Conservation (phyloP, 2,888 invertebrate genomes). For the Rugalucina vietnamica region DNA sequence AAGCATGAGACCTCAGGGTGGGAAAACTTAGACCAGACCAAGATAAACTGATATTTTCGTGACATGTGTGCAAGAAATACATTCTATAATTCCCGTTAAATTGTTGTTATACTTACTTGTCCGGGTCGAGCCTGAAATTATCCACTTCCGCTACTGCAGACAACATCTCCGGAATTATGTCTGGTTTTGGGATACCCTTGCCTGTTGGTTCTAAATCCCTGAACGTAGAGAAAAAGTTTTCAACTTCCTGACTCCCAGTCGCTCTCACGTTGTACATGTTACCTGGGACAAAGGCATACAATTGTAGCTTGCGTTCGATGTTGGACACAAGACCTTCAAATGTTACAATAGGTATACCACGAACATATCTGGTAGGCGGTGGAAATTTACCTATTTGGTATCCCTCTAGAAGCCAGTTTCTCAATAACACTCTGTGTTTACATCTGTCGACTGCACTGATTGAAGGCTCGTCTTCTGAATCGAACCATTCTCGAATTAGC, state of each 20-base stretch:
- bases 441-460: slow-evolving; percentile 15
- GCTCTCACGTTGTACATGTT: slow-evolving; percentile 23
- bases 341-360: slow-evolving; percentile 17
- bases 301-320: slow-evolving; percentile 19
- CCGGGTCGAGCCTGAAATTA: slow-evolving; percentile 29
- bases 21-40: no score
- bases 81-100: no score
- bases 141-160: slow-evolving; percentile 24
- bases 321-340: slow-evolving; percentile 24
- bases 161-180: slow-evolving; percentile 40
- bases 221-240: slow-evolving; percentile 29
- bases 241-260: slow-evolving; percentile 18
- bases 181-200: slow-evolving; percentile 35
- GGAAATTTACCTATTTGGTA: slow-evolving; percentile 12
- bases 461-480: slow-evolving; percentile 38
- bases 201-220: slow-evolving; percentile 34
- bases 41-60: no score
- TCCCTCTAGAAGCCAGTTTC: slow-evolving; percentile 22
- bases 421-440: slow-evolving; percentile 15
- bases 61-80: no score
- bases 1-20: no score
- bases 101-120: slow-evolving; percentile 31
- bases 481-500: slow-evolving; percentile 43
- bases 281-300: neutral
- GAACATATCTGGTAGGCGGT: slow-evolving; percentile 21